Percentiles rank a stretch among this genome's conserved stretches.
Evolutionary conservation across 1,140 invertebrate genomes (phyloP).

Genomic region (Ectropis grisescens): DNA sequence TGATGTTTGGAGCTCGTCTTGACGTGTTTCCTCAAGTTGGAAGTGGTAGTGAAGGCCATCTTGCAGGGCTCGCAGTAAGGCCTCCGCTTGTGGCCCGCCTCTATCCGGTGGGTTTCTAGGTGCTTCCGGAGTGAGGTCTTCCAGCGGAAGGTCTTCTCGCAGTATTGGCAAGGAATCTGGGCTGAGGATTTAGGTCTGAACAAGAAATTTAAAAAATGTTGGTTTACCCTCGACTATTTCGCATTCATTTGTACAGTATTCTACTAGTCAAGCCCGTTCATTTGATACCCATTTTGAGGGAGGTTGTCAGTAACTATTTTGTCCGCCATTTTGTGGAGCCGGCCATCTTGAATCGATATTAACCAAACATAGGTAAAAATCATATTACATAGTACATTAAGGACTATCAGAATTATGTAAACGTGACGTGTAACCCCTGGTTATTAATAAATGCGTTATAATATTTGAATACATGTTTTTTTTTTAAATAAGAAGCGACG

Average conservation of each 20-base stretch:
- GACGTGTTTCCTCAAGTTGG: slow-evolving; percentile 49
- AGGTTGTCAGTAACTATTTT: too few species aligned
- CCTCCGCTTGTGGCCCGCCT: slow-evolving; percentile 40
- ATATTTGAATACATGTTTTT: too few species aligned
- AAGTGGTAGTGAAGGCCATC: slow-evolving; percentile 45
- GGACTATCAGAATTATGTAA: too few species aligned
- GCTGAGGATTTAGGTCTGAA: slow-evolving; percentile 13
- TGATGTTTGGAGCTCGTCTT: slow-evolving; percentile 52
- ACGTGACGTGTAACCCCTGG: too few species aligned
- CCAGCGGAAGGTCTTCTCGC: slow-evolving; percentile 42
- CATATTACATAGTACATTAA: slow-evolving; percentile 20
- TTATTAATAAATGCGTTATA: slow-evolving; percentile 1
- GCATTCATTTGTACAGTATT: too few species aligned
- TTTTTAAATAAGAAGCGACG: too few species aligned
- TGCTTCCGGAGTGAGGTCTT: slow-evolving; percentile 49
- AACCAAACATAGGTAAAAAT: slow-evolving; percentile 1
- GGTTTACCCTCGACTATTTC: too few species aligned
- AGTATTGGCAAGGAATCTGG: slow-evolving; percentile 33
- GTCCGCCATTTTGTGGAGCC: too few species aligned
- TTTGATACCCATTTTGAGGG: too few species aligned
- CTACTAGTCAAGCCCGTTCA: too few species aligned
- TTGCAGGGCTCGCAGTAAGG: slow-evolving; percentile 50
- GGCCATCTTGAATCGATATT: too few species aligned
- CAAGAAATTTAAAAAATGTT: slow-evolving; percentile 2
- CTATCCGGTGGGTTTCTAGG: slow-evolving; percentile 39